phyloP scores from a whole-genome alignment of 2,797 vertebrate species.

The Gobionotothen gibberifrons region DNA sequence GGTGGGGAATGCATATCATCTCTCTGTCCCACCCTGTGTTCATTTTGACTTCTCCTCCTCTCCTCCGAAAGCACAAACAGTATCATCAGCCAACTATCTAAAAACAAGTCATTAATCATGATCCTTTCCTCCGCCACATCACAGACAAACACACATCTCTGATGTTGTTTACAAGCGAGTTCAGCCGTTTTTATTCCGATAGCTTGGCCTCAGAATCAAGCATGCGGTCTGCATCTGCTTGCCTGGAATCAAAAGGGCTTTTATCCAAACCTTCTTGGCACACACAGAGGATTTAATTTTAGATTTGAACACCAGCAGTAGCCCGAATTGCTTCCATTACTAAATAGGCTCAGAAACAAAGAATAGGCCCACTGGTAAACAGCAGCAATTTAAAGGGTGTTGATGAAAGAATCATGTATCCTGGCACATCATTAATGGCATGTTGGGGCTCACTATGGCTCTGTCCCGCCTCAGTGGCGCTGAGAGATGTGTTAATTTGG shows the following conservation, averaged over 20 bases:
- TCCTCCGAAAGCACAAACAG: slow-evolving; percentile 1
- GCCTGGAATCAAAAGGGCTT: slow-evolving; percentile 55
- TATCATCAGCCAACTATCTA: slow-evolving; percentile 39
- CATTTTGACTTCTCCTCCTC: background rate
- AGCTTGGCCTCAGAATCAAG: slow-evolving; percentile 46
- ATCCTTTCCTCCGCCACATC: slow-evolving; percentile 1
- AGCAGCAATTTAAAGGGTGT: slow-evolving; percentile 28
- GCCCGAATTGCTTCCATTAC: slow-evolving; percentile 30
- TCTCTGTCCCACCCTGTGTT: slow-evolving; percentile 1
- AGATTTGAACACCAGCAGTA: slow-evolving; percentile 46
- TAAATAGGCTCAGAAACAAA: slow-evolving; percentile 24
- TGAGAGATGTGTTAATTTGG: slow-evolving; percentile 37
- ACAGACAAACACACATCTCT: slow-evolving; percentile 10
- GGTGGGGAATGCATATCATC: background rate
- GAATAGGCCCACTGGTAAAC: slow-evolving; percentile 12
- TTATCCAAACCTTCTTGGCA: slow-evolving; percentile 50
- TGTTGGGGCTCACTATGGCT: slow-evolving; percentile 33
- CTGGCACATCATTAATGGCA: slow-evolving; percentile 13
- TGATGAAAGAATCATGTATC: slow-evolving; percentile 23
- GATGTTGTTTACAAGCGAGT: slow-evolving; percentile 38
- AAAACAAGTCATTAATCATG: slow-evolving; percentile 33
- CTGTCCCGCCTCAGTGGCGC: slow-evolving; percentile 13
- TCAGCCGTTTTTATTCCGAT: slow-evolving; percentile 26
- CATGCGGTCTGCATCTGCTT: slow-evolving; percentile 50
- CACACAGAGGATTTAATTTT: slow-evolving; percentile 52